Evolutionary conservation across 1,140 invertebrate species (phyloP).

Genomic region (Dendrolimus kikuchii): DNA sequence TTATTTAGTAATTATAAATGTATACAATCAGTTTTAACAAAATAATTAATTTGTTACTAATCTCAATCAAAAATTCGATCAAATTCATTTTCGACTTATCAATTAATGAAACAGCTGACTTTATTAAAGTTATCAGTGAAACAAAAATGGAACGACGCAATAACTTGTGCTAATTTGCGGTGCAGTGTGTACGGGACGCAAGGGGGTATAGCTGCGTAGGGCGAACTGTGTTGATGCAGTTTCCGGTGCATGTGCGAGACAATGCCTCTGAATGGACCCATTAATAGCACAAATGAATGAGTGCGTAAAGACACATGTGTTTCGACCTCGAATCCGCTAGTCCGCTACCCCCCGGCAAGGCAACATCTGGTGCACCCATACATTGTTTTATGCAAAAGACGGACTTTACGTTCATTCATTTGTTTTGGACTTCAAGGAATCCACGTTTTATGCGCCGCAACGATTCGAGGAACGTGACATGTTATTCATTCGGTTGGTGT

Average conservation of each 20-base stretch:
- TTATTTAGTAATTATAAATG: too few relatives aligned
- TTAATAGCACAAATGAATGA: conserved; percentile 66
- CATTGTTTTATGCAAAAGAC: conserved; percentile 61
- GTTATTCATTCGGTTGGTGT: conserved; percentile 10
- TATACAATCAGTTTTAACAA: too few relatives aligned
- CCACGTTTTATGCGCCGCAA: conserved; percentile 30
- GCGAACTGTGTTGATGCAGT: conserved; percentile 28
- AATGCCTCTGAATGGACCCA: conserved; percentile 61
- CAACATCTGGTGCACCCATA: conserved; percentile 35
- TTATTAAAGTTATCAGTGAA: neutral
- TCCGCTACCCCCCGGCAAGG: conserved; percentile 38
- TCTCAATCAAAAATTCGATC: too few relatives aligned
- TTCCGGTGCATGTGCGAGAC: conserved; percentile 67
- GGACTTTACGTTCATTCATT: conserved; percentile 34
- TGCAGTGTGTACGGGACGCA: conserved; percentile 11
- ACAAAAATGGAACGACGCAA: conserved; percentile 6
- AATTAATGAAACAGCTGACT: too few relatives aligned
- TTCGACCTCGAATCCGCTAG: conserved; percentile 13
- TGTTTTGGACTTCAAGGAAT: conserved; percentile 41
- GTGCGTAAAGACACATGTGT: conserved; percentile 58
- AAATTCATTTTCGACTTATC: too few relatives aligned
- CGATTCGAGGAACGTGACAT: conserved; percentile 18
- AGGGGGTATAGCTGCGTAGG: conserved; percentile 6
- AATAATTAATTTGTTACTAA: too few relatives aligned
- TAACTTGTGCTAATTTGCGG: conserved; percentile 58